Evolutionary conservation across 2,797 vertebrate species (phyloP), one percentile per base, ranked within the genome.

Genomic region (Falco peregrinus): DNA sequence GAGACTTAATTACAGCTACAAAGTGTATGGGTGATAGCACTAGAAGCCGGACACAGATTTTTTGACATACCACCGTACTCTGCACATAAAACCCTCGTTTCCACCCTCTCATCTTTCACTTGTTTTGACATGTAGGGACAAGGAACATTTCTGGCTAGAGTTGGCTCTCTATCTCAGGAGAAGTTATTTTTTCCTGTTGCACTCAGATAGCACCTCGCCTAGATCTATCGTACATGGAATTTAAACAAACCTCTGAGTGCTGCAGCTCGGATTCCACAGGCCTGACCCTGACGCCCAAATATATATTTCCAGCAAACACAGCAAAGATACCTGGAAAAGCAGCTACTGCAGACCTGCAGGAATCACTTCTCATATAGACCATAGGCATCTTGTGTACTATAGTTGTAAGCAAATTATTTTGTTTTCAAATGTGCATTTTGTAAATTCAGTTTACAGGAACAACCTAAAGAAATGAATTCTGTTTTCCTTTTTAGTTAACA

Each of bases 251-350:
- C 59, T 57, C 77, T 8, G 20, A 76, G 56, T 0, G 0, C 10
- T 8, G 3, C 0, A 2, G 76, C 69, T 93, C 51, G 53, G 80
- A 93, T 92, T 85, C 71, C 90, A 84, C 39, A 84, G 71, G 68
- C 29, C 68, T 80, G 90, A 61, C 60, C 50, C 53, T 65, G 61
- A 50, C 83, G 75, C 69, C 81, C 92, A 95, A 80, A 89, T 53
- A 88, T 33, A 57, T 15, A 47, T 37, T 83, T 48, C 43, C 64
- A 92, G 84, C 37, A 77, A 57, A 67, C 24, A 45, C 60, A 75
- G 78, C 35, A 73, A 37, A 80, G 53, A 45, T 1, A 69, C 24
- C 13, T n/a, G n/a, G 71, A 60, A 45, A 80, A 50, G 51, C 29
- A 82, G 69, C 79, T 54, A 28, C 67, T 18, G 50, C 15, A 16